Evolutionary conservation across 2,888 invertebrate genomes (phyloP).

Genomic region (Notodonta ziczac): DNA sequence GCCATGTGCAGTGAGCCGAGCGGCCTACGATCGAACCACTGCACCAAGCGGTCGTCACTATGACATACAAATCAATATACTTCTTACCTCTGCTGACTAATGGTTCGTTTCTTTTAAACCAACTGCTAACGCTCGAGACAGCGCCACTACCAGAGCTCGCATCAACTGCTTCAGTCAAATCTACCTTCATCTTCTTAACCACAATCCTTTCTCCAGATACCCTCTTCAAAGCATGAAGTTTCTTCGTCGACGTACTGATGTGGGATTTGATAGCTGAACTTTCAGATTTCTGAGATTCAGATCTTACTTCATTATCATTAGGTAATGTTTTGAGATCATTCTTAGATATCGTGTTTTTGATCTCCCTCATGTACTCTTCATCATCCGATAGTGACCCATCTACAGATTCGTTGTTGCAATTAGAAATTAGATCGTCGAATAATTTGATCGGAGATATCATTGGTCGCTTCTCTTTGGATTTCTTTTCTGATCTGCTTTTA

Average conservation of each 20-base stretch:
- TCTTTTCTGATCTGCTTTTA: not conserved
- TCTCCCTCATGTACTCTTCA: conserved; percentile 33
- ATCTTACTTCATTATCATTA: not conserved
- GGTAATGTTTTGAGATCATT: not conserved
- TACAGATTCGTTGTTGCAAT: conserved; percentile 21
- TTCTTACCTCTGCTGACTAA: conserved; percentile 40
- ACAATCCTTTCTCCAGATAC: conserved; percentile 23
- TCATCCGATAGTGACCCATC: conserved; percentile 24
- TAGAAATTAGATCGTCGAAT: conserved; percentile 37
- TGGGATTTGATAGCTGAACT: conserved; percentile 17
- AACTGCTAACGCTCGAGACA: conserved; percentile 54
- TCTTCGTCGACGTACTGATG: conserved; percentile 30
- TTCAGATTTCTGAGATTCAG: not conserved
- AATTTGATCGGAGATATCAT: conserved; percentile 61
- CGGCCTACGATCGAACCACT: too few relatives aligned
- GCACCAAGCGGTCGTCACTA: too few relatives aligned
- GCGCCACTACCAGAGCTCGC: conserved; percentile 42
- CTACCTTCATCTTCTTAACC: conserved; percentile 38
- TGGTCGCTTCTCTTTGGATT: conserved; percentile 20
- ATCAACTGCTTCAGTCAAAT: conserved; percentile 22
- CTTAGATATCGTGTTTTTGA: conserved; percentile 23
- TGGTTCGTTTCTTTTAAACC: conserved; percentile 53
- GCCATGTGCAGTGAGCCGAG: too few relatives aligned
- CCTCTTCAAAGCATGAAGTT: conserved; percentile 27
- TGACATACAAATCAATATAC: not conserved